Conservation (phyloP, 2,113 vertebrate species). For the Rhodinocichla rosea region DNA sequence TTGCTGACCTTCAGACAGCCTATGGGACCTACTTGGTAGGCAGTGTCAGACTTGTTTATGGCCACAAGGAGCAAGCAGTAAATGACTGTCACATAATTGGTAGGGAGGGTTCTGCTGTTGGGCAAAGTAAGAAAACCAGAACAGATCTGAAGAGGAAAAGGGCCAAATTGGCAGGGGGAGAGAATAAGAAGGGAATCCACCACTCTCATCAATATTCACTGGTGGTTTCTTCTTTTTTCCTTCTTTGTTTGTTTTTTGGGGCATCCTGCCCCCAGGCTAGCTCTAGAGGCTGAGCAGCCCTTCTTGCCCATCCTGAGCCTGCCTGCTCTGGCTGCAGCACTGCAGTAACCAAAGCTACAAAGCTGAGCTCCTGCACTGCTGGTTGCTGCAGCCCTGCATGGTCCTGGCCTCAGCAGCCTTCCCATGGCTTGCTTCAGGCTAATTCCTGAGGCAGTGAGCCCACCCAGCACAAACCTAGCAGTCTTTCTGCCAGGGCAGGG, state of each 20-base stretch:
- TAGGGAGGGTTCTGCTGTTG: not conserved
- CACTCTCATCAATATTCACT: not conserved
- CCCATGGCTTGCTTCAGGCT: not conserved
- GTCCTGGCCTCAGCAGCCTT: not conserved
- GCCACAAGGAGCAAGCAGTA: not conserved
- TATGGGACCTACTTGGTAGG: not conserved
- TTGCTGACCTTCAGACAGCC: not conserved
- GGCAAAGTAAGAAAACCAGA: not conserved
- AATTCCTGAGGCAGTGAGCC: not conserved
- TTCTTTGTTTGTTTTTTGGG: no score
- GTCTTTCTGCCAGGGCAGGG: not conserved
- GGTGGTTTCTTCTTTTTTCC: no score
- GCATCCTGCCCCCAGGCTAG: not conserved
- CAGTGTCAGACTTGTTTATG: not conserved
- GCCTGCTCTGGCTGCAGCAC: not conserved
- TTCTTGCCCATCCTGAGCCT: not conserved
- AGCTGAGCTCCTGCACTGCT: not conserved
- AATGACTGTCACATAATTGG: not conserved
- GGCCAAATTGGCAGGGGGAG: not conserved
- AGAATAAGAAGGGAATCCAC: not conserved
- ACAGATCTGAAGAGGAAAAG: not conserved
- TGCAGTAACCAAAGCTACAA: not conserved
- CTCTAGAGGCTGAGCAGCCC: not conserved
- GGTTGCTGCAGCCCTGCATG: not conserved
- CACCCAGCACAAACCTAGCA: not conserved